Base-by-base conservation (phyloP, 1,140 invertebrate genomes). In the Euura saliciscinereae region DNA sequence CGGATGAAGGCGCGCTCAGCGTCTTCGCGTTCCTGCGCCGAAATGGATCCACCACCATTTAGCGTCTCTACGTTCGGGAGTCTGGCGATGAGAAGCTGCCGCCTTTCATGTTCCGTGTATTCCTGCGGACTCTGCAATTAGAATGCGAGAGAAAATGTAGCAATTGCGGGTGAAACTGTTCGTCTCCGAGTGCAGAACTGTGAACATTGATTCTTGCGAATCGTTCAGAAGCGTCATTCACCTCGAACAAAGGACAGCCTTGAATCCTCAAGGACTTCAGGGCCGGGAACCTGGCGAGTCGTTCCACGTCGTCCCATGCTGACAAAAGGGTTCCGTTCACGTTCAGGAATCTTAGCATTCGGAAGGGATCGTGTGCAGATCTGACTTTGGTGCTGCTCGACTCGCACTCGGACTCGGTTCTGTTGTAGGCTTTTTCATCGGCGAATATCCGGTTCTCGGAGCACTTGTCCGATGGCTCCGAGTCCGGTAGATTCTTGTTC, bases 1-100 rank as follows among this genome's bases (percentile, higher is more conserved):
- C 97, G 89, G 75, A 98, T 96, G 86, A 98, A 98, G 77, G 96
- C 95, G 72, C 96, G 89, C 83, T 98, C 96, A n/a, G 96, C 94
- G 81, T 97, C 94, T 85, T 97, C 95, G 72, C 96, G 89, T 83
- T 98, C 96, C 78, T 96, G 93, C 0, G 89, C 89, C 45, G 91
- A 91, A 77, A 98, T 95, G 44, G 91, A 90, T 65, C 96, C 96
- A 28, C 96, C 96, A 68, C 95, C 95, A 87, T 98, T 98, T 8
- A 98, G 87, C 67, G 93, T 94, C 75, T 91, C 89, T 42, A 98
- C 92, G 82, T 94, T 95, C 64, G 96, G 96, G 71, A 98, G 86
- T 71, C 96, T 89, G 2, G 96, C 96, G 71, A 98, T 95, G 45
- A 97, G 83, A 51, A 97, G 87, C 82, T 97, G 93, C 43, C 94